Percentiles rank a stretch among this genome's conserved stretches.
These are phyloP conservation scores for Ctenosaura bakeri DNA, from an alignment of 2,797 vertebrate species.

Conservation along the genomic window DNA sequence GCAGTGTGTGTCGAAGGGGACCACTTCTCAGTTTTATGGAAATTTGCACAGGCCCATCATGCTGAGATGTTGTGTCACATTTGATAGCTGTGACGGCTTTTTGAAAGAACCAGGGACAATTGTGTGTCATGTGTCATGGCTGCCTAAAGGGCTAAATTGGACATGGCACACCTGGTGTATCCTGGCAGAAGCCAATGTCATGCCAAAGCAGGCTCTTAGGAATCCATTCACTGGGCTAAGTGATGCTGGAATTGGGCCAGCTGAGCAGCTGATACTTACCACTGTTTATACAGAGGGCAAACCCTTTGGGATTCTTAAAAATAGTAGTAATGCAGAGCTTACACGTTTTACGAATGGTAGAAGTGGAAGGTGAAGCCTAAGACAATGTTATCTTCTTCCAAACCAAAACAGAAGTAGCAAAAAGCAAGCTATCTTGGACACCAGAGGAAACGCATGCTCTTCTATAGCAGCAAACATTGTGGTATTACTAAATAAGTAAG, in stretches of 20 bases:
- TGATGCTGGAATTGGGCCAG: neutral
- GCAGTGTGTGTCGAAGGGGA: too few species aligned
- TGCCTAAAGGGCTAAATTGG: neutral
- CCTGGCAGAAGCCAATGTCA: neutral
- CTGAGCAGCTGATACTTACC: neutral
- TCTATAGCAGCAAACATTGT: neutral
- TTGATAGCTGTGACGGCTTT: neutral
- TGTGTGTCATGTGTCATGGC: neutral
- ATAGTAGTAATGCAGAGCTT: neutral
- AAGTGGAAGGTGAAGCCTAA: neutral
- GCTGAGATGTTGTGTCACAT: conserved; percentile 2
- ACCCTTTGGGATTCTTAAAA: neutral
- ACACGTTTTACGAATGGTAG: neutral
- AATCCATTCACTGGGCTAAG: neutral
- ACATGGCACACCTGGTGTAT: neutral
- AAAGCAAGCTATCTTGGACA: neutral
- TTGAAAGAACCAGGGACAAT: conserved; percentile 1
- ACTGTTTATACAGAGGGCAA: neutral
- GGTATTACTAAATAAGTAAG: neutral
- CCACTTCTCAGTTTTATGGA: neutral
- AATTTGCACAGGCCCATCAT: neutral
- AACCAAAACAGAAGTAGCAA: neutral
- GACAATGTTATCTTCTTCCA: neutral
- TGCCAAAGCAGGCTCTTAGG: neutral
- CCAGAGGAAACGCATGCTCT: neutral